phyloP scores from a whole-genome alignment of 2,113 vertebrate species.

The Misgurnus anguillicaudatus region DNA sequence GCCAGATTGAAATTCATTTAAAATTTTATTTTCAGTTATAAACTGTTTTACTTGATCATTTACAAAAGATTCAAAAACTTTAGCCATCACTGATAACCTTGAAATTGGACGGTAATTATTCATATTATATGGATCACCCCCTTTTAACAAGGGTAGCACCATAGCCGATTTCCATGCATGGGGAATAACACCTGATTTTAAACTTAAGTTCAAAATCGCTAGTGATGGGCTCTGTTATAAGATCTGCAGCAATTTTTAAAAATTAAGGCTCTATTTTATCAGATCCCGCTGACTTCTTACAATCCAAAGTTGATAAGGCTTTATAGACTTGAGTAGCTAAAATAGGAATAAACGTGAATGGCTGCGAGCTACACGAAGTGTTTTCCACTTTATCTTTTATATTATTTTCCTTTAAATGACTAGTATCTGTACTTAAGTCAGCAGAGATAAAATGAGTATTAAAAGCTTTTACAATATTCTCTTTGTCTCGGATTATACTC shows the following conservation, averaged over 20 bases:
- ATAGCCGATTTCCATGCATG: not conserved
- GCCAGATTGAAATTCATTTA: not conserved
- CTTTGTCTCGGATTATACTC: no score
- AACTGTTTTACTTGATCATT: not conserved
- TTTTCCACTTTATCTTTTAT: no score
- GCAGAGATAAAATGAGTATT: no score
- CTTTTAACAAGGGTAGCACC: not conserved
- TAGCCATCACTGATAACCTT: not conserved
- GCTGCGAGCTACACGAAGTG: no score
- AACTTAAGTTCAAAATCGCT: not conserved
- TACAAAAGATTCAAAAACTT: not conserved
- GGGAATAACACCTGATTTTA: not conserved
- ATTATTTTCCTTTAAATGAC: no score
- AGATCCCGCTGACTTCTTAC: not conserved
- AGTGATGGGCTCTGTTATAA: no score
- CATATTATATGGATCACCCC: no score
- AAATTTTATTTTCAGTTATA: not conserved
- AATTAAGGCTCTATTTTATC: not conserved
- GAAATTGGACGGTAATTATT: no score
- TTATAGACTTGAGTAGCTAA: not conserved
- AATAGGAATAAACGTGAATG: not conserved
- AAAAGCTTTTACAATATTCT: no score
- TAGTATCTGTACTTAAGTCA: no score
- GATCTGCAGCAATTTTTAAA: no score
- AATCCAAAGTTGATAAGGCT: not conserved